Percentiles rank a stretch among this genome's conserved stretches.
Conservation (phyloP, 2,888 invertebrate species). For the Drosophila hamatofila region DNA sequence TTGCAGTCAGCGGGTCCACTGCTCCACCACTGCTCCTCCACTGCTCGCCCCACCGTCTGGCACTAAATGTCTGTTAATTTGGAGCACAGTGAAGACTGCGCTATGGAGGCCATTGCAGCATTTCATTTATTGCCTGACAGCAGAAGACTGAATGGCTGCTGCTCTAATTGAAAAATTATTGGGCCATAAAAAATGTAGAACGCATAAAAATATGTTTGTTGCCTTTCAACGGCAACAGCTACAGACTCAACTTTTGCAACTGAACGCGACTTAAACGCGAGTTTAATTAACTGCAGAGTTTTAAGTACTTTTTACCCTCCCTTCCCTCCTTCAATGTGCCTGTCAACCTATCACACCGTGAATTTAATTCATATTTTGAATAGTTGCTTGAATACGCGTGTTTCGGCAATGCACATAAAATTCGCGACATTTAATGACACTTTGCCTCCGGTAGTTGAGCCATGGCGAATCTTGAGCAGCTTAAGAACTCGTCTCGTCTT, state of each 20-base stretch:
- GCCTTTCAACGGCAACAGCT: conserved; percentile 30
- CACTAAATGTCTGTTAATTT: conserved; percentile 56
- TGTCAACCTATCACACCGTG: conserved; percentile 24
- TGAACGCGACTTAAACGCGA: conserved; percentile 50
- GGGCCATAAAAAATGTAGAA: conserved; percentile 79
- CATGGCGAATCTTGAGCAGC: conserved; percentile 31
- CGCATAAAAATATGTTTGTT: conserved; percentile 68
- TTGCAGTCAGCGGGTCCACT: conserved; percentile 41
- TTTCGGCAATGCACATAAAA: conserved; percentile 41
- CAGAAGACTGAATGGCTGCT: conserved; percentile 63
- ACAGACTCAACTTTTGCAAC: conserved; percentile 42
- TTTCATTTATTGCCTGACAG: conserved; percentile 72
- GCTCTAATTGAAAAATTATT: conserved; percentile 81
- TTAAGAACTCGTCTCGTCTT: conserved; percentile 35
- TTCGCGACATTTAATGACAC: conserved; percentile 44
- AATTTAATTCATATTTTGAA: conserved; percentile 70
- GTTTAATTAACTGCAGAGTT: conserved; percentile 78
- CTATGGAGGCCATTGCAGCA: conserved; percentile 55
- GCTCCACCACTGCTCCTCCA: too few relatives aligned
- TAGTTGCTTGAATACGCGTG: conserved; percentile 61
- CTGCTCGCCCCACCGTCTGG: conserved; percentile 3
- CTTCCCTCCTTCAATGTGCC: not conserved
- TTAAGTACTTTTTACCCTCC: conserved; percentile 61
- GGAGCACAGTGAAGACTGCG: conserved; percentile 32
- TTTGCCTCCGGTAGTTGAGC: conserved; percentile 17